phyloP scores from a whole-genome alignment of 1,140 invertebrate species.

The Conopomorpha cramerella region DNA sequence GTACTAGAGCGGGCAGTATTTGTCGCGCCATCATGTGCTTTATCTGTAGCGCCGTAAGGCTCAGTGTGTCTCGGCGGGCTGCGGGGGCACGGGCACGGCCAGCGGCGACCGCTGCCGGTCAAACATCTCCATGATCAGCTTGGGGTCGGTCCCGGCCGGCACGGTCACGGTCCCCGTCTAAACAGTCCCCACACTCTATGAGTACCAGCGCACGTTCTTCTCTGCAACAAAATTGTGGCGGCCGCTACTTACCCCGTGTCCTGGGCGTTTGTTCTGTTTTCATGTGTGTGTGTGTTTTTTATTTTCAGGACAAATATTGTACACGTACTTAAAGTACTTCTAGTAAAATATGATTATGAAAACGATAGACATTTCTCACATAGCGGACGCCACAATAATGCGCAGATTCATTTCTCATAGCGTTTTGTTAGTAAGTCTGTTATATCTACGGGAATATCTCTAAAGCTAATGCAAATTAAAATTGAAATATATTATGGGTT shows the following conservation, averaged over 20 bases:
- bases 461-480: too few species aligned
- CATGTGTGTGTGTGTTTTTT: too few species aligned
- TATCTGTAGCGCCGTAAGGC: neutral
- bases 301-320: too few species aligned
- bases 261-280: neutral
- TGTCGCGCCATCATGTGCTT: neutral
- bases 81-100: constrained; percentile 32
- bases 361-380: constrained; percentile 24
- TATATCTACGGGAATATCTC: constrained; percentile 5
- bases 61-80: constrained; percentile 22
- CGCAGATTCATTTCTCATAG: too few species aligned
- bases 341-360: constrained; percentile 5
- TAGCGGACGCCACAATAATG: constrained; percentile 51
- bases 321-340: too few species aligned
- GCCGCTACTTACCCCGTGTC: constrained; percentile 12
- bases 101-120: constrained; percentile 49
- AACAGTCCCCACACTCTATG: constrained; percentile 20
- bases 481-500: too few species aligned
- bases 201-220: constrained; percentile 52
- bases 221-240: constrained; percentile 33
- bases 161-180: constrained; percentile 60
- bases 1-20: too few species aligned
- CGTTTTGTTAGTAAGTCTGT: neutral
- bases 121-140: constrained; percentile 60
- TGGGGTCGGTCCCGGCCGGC: constrained; percentile 56